Conservation (phyloP, 2,113 vertebrate species). For the Ctenomys sociabilis region DNA sequence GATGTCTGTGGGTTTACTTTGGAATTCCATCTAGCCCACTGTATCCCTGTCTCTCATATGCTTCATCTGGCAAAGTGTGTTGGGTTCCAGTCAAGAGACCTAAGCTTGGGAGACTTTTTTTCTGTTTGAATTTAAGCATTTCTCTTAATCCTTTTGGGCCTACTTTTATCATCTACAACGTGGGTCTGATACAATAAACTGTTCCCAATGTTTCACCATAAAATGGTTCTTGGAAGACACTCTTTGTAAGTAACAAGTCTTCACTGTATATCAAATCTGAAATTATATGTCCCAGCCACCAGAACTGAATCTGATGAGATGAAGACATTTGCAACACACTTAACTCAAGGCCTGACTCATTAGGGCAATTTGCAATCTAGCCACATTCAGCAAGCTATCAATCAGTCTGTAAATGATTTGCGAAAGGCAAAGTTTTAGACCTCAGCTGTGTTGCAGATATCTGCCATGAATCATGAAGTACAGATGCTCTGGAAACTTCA, state of each 20-base stretch:
- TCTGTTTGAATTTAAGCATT: neutral
- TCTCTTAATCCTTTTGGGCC: neutral
- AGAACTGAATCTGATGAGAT: neutral
- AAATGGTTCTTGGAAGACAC: neutral
- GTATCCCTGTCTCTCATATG: neutral
- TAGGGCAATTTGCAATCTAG: constrained; percentile 81
- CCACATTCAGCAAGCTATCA: constrained; percentile 81
- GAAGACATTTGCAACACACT: neutral
- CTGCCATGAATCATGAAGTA: constrained; percentile 81
- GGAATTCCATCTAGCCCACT: neutral
- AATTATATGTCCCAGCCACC: neutral
- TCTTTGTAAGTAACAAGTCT: neutral
- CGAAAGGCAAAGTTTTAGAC: constrained; percentile 81
- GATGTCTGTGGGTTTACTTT: neutral
- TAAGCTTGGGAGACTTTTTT: neutral
- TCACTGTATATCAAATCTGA: neutral
- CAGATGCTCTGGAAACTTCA: constrained; percentile 83
- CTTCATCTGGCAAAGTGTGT: neutral
- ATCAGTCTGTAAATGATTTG: constrained; percentile 79
- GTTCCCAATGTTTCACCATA: neutral
- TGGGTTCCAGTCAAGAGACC: neutral
- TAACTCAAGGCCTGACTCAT: neutral
- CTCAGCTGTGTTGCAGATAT: constrained; percentile 80
- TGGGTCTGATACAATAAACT: neutral
- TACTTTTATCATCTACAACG: neutral